Percentiles rank a stretch among this genome's conserved stretches.
Conservation (phyloP, 2,113 vertebrate species). For the Rutilus rutilus region DNA sequence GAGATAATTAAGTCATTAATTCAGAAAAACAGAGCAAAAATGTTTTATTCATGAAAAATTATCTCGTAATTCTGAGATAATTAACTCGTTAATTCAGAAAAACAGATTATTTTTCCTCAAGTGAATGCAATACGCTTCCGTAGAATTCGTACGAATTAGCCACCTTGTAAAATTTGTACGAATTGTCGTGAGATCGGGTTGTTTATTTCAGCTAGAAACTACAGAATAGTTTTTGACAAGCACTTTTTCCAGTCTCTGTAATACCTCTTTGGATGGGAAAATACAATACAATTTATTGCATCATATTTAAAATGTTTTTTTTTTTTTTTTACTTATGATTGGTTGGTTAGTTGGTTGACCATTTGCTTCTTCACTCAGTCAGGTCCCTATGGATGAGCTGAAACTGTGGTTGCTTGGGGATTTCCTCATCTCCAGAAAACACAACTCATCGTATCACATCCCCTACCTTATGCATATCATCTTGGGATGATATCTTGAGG, state of each 20-base stretch:
- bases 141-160: too few species aligned
- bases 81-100: too few species aligned
- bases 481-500: background rate
- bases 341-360: background rate
- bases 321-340: too few species aligned
- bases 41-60: too few species aligned
- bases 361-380: background rate
- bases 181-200: background rate
- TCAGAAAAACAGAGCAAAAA: too few species aligned
- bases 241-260: background rate
- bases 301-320: background rate
- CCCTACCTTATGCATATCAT: background rate
- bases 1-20: too few species aligned
- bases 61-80: too few species aligned
- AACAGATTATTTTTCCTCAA: too few species aligned
- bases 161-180: too few species aligned
- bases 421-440: background rate
- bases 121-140: too few species aligned
- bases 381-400: background rate
- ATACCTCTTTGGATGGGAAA: background rate
- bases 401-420: background rate
- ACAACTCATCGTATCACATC: background rate
- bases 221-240: too few species aligned
- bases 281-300: background rate
- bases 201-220: background rate